Evolutionary conservation across 2,113 vertebrate genomes (phyloP).

Genomic region (Bolborhynchus lineola): DNA sequence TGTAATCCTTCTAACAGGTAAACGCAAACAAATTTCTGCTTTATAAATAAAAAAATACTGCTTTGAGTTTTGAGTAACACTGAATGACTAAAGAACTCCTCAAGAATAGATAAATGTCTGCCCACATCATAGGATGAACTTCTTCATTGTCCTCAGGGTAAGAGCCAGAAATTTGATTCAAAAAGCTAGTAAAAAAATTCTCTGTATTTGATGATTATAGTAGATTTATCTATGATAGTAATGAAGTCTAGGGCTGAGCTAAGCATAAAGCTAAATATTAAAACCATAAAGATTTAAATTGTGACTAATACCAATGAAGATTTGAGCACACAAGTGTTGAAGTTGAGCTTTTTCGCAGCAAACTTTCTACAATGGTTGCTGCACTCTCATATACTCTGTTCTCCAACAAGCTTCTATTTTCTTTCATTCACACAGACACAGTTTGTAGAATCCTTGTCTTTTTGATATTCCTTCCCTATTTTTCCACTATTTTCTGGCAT

Average conservation of each 20-base stretch:
- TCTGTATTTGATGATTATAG: background rate
- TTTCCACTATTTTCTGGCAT: background rate
- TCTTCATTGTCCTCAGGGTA: background rate
- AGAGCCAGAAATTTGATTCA: background rate
- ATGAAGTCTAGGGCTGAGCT: background rate
- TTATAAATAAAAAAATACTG: background rate
- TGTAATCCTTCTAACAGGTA: background rate
- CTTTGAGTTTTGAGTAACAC: background rate
- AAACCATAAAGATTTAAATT: background rate
- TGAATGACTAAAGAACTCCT: background rate
- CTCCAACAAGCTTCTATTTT: background rate
- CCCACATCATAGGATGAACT: background rate
- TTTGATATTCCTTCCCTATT: background rate
- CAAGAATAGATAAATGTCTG: background rate
- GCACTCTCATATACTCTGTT: background rate
- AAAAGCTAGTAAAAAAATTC: background rate
- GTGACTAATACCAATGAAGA: background rate
- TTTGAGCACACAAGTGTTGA: background rate
- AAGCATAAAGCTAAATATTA: background rate
- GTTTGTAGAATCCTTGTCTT: background rate
- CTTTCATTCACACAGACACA: background rate
- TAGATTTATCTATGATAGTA: background rate
- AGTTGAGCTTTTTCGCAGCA: background rate
- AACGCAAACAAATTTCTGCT: background rate
- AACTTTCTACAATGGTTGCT: background rate